Base-by-base conservation (phyloP, 2,888 invertebrate species). In the Silvanus unidentatus region DNA sequence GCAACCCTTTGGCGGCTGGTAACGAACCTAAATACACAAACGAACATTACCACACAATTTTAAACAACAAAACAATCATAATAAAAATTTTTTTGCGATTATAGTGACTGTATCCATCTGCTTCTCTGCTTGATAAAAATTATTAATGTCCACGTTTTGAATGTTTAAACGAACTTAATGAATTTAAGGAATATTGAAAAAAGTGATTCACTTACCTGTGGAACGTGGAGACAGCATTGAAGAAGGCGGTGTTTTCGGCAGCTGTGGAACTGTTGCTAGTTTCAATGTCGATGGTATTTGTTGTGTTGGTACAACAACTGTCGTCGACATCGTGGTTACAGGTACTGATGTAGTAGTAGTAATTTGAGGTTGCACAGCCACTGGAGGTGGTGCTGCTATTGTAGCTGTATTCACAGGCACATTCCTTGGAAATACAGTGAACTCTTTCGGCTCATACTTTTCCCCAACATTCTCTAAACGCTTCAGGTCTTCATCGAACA, bases 401-500 rank as follows among this genome's bases (percentile, higher is more conserved):
- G 8, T 22, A 40, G 39, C 16, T 15, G 37, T 37, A 15, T 13
- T 13, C 4, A 2, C 15, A 10, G 35, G 13, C 6, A 10, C 37
- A 15, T 9, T 12, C 8, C 14, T 37, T 27, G 69, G 60, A 59
- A 66, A 66, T 37, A 60, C 50, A 41, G 70, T 71, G 56, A 78
- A 79, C 50, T 80, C 80, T 53, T 70, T 77, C 49, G 77, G 82
- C 74, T 93, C 81, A 74, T 91, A 83, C 73, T 90, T 82, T 71
- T 93, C 84, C 66, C 84, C 79, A 45, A 88, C 85, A 62, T 89
- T 90, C 70, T 94, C 94, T 46, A 97, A 76, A 28, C 97, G 78
- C 71, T 95, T 93, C 32, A 88, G 83, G 69, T 97, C 97, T 70
- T 96, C 96, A 68, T 97, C 97, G 71, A 97, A 96, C 42, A 97